phyloP scores from a whole-genome alignment of 2,888 invertebrate genomes.

The Orchesellides sinensis region DNA sequence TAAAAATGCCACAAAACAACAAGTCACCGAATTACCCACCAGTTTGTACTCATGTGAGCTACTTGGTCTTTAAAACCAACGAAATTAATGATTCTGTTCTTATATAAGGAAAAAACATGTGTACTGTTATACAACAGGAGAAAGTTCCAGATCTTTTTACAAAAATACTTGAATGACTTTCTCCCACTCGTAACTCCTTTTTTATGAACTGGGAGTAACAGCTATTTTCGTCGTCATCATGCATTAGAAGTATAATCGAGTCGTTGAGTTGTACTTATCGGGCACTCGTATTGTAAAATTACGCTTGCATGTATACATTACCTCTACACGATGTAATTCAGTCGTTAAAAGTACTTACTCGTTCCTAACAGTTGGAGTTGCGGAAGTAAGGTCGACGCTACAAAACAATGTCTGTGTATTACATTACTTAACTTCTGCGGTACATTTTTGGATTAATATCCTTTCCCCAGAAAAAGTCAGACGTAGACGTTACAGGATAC shows the following conservation, averaged over 20 bases:
- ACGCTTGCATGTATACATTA: slow-evolving; percentile 20
- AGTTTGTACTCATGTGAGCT: slow-evolving; percentile 1
- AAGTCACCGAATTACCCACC: slow-evolving; percentile 1
- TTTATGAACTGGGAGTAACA: slow-evolving; percentile 22
- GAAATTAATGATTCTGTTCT: slow-evolving; percentile 9
- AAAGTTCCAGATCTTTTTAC: background rate
- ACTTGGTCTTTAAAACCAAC: background rate
- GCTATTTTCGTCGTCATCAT: slow-evolving; percentile 1
- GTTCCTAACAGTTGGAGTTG: too few species aligned
- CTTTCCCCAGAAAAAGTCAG: too few species aligned
- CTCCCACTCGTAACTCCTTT: slow-evolving; percentile 3
- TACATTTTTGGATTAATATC: too few species aligned
- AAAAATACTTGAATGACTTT: slow-evolving; percentile 13
- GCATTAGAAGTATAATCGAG: background rate
- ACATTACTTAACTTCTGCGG: too few species aligned
- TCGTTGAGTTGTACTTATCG: slow-evolving; percentile 24
- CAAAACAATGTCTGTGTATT: too few species aligned
- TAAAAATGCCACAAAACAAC: background rate
- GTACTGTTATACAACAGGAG: background rate
- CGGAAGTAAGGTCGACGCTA: too few species aligned
- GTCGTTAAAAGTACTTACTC: too few species aligned
- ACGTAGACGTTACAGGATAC: too few species aligned
- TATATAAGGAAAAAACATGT: background rate
- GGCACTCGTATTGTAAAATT: slow-evolving; percentile 33
- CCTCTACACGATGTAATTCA: too few species aligned